Percentiles rank a stretch among this genome's conserved stretches.
phyloP scores from a whole-genome alignment of 2,113 vertebrate species.

The Xyrauchen texanus region DNA sequence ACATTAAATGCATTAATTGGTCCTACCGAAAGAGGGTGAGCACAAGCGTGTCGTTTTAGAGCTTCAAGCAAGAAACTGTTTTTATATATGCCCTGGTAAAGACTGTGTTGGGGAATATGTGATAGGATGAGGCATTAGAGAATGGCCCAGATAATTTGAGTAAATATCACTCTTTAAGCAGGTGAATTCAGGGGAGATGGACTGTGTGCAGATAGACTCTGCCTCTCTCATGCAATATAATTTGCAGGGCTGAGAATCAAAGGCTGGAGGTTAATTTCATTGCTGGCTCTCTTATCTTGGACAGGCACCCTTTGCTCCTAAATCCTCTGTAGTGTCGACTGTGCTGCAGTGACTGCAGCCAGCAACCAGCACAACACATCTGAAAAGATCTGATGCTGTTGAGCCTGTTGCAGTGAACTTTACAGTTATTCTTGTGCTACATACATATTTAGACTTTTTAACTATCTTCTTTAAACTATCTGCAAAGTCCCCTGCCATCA shows the following conservation, averaged over 20 bases:
- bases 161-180: slow-evolving; percentile 62
- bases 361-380: neutral
- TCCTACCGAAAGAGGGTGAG: neutral
- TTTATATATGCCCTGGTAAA: slow-evolving; percentile 52
- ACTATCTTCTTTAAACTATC: neutral
- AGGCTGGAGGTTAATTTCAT: slow-evolving; percentile 68
- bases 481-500: slow-evolving; percentile 1
- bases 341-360: slow-evolving; percentile 39
- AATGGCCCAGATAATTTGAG: slow-evolving; percentile 68
- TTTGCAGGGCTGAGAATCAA: slow-evolving; percentile 65
- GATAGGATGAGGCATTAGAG: slow-evolving; percentile 48
- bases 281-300: slow-evolving; percentile 58
- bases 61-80: slow-evolving; percentile 10
- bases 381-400: neutral
- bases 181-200: slow-evolving; percentile 60
- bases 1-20: neutral
- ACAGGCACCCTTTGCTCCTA: slow-evolving; percentile 43
- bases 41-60: neutral
- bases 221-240: slow-evolving; percentile 65
- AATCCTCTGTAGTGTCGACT: slow-evolving; percentile 51
- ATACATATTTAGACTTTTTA: slow-evolving; percentile 3
- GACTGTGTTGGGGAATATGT: slow-evolving; percentile 37
- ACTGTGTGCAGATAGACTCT: slow-evolving; percentile 54
- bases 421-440: neutral
- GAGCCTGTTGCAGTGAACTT: neutral